These are phyloP conservation scores for Falco rusticolus DNA, from an alignment of 2,797 vertebrate species.

Conservation along the genomic window DNA sequence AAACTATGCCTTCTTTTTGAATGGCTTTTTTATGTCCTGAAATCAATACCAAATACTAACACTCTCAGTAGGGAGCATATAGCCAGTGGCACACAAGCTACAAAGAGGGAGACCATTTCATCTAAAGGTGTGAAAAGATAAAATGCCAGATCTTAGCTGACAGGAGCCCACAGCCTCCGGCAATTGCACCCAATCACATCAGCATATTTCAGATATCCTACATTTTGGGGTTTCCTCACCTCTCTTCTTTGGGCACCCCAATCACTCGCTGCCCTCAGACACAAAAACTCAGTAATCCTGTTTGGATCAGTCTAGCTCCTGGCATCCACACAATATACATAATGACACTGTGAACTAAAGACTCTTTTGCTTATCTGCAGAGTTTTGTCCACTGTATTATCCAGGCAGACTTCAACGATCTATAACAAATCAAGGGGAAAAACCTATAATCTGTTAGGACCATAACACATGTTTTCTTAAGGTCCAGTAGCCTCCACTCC, in stretches of 20 bases:
- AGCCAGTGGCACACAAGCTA: not conserved
- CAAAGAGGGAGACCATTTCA: not conserved
- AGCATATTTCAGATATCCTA: not conserved
- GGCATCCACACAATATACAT: not conserved
- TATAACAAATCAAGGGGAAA: not conserved
- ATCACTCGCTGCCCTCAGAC: not conserved
- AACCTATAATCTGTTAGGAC: not conserved
- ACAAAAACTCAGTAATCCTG: not conserved
- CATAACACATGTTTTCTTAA: not conserved
- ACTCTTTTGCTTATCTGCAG: not conserved
- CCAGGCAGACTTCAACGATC: not conserved
- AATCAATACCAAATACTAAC: not conserved
- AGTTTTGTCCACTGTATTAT: not conserved
- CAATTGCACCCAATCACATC: accelerated
- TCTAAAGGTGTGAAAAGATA: not conserved
- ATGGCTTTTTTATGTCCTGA: not conserved
- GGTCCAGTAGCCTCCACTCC: not conserved
- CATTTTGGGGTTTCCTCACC: not conserved
- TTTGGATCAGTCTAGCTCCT: not conserved
- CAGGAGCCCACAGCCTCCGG: not conserved
- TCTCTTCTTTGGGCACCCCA: not conserved
- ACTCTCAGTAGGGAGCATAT: not conserved
- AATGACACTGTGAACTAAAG: not conserved
- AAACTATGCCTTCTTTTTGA: too few species aligned
- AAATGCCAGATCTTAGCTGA: not conserved